These are phyloP conservation scores for Darevskia mixta DNA, from an alignment of 2,797 vertebrate species.

Conservation along the genomic window DNA sequence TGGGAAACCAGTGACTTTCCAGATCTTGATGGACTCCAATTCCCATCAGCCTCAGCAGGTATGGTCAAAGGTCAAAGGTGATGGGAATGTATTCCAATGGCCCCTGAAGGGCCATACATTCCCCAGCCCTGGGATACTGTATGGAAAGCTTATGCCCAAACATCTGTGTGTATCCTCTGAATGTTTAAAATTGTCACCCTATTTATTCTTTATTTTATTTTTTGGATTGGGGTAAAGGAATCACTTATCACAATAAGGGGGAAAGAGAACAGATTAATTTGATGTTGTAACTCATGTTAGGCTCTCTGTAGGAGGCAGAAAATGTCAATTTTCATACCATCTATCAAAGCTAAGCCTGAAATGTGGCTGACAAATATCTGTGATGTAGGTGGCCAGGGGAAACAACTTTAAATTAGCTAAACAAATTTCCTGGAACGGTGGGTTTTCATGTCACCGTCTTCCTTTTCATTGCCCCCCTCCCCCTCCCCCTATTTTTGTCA, in stretches of 20 bases:
- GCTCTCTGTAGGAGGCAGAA: not conserved
- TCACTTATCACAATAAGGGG: not conserved
- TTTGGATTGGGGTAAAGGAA: not conserved
- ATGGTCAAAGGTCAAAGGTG: not conserved
- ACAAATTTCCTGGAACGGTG: not conserved
- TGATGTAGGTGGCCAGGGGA: not conserved
- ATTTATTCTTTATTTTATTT: not conserved
- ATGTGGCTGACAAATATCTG: constrained; percentile 2
- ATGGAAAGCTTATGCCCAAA: not conserved
- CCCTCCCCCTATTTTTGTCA: not conserved
- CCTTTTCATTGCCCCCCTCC: no score
- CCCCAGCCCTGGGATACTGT: not conserved
- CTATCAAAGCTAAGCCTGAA: constrained; percentile 2
- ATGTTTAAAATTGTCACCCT: not conserved
- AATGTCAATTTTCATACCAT: constrained; percentile 8
- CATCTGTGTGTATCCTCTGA: no score
- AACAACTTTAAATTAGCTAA: constrained; percentile 11
- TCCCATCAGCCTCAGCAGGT: not conserved
- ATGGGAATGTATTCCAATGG: not conserved
- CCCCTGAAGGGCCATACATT: not conserved
- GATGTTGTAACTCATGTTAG: not conserved
- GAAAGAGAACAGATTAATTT: constrained; percentile 6
- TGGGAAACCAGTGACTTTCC: not conserved
- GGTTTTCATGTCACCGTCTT: not conserved
- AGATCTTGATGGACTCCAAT: not conserved